A percentile compares a stretch with the other conserved stretches of the same genome.
phyloP scores from a whole-genome alignment of 2,113 vertebrate genomes.

The Podarcis raffonei region DNA sequence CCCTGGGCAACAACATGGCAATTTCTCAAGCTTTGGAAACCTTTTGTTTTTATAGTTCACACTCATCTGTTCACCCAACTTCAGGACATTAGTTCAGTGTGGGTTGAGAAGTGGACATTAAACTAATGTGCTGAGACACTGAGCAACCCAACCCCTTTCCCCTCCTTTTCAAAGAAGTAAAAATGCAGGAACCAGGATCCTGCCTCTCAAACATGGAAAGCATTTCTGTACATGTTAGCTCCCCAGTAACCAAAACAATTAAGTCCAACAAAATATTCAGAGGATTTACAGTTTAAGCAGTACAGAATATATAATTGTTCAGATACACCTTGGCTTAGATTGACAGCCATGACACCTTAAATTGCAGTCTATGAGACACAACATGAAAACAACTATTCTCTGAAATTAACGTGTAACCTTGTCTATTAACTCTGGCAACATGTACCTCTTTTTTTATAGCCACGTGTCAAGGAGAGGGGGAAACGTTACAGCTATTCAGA shows the following conservation, averaged over 20 bases:
- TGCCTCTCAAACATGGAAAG: background rate
- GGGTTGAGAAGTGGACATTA: background rate
- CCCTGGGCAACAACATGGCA: background rate
- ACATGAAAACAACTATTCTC: background rate
- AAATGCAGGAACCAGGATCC: background rate
- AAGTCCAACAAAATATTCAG: background rate
- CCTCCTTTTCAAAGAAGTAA: background rate
- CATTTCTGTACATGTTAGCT: background rate
- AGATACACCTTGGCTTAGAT: background rate
- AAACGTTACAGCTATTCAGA: no score
- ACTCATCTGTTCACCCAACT: background rate
- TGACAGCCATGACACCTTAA: background rate
- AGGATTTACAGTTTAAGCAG: background rate
- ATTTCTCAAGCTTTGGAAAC: background rate
- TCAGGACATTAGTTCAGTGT: background rate
- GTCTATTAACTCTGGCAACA: background rate
- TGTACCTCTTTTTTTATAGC: background rate
- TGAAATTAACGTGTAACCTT: no score
- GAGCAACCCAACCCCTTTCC: background rate
- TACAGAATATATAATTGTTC: background rate
- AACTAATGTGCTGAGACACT: background rate
- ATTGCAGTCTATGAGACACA: background rate
- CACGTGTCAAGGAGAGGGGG: background rate
- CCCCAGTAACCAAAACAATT: background rate
- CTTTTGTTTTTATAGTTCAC: background rate